Percentiles rank a stretch among this genome's conserved stretches.
These are phyloP conservation scores for Pyrgilauda ruficollis DNA, from an alignment of 2,113 vertebrate species.

Conservation along the genomic window DNA sequence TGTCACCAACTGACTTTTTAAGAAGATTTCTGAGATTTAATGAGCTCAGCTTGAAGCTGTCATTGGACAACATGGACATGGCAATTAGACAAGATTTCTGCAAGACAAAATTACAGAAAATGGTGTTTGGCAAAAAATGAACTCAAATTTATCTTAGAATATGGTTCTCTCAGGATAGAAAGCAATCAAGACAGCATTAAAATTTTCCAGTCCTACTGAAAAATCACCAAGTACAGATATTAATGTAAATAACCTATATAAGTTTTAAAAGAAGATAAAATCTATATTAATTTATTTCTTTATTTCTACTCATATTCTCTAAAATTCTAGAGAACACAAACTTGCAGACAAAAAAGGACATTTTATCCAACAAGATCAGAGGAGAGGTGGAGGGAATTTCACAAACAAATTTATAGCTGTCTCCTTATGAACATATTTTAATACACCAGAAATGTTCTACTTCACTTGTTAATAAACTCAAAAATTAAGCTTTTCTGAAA, in stretches of 20 bases:
- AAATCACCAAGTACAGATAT: not conserved
- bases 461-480: not conserved
- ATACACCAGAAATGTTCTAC: not conserved
- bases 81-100: not conserved
- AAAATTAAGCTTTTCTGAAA: not conserved
- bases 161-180: not conserved
- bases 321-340: not conserved
- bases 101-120: not conserved
- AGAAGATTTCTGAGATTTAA: conserved; percentile 1
- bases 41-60: not conserved
- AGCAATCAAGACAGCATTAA: not conserved
- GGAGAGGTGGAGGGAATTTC: not conserved
- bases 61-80: not conserved
- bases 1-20: not conserved
- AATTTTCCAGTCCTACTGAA: not conserved
- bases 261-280: not conserved
- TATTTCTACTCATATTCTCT: not conserved
- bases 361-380: not conserved
- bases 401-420: not conserved
- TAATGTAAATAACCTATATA: not conserved
- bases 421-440: not conserved
- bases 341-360: not conserved
- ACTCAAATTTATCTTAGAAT: not conserved
- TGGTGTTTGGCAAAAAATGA: not conserved
- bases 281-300: not conserved